phyloP scores from a whole-genome alignment of 2,797 vertebrate species.

The Brotula barbata region DNA sequence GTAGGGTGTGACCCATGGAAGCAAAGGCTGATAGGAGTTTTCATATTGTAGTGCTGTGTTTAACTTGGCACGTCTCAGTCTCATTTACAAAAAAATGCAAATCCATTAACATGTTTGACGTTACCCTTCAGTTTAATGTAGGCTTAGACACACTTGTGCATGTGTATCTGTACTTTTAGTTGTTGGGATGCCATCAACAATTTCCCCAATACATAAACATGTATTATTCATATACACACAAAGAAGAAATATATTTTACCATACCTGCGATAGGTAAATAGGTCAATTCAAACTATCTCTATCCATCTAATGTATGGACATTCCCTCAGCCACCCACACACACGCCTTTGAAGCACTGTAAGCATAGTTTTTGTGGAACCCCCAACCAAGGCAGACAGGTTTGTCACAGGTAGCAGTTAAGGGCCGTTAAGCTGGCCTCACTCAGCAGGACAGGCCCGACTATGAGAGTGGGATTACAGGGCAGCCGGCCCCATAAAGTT shows the following conservation, averaged over 20 bases:
- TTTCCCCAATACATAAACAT: constrained; percentile 19
- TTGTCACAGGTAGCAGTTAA: constrained; percentile 79
- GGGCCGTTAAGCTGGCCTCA: constrained; percentile 71
- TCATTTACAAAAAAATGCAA: constrained; percentile 27
- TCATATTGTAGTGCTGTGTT: constrained; percentile 62
- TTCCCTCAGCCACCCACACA: constrained; percentile 52
- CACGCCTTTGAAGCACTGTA: constrained; percentile 53
- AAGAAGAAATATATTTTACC: constrained; percentile 14
- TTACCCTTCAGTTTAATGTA: constrained; percentile 11
- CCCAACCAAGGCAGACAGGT: constrained; percentile 67
- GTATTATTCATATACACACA: not conserved
- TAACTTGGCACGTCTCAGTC: constrained; percentile 60
- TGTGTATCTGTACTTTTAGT: constrained; percentile 22
- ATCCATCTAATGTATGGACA: constrained; percentile 17
- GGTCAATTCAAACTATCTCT: constrained; percentile 12
- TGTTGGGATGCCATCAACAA: constrained; percentile 23
- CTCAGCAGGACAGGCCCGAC: constrained; percentile 68
- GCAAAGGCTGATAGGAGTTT: constrained; percentile 51
- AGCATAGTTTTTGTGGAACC: constrained; percentile 57
- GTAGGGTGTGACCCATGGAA: constrained; percentile 69
- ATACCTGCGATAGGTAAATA: constrained; percentile 4
- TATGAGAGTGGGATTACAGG: constrained; percentile 79
- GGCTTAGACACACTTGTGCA: constrained; percentile 34
- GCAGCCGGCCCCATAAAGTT: constrained; percentile 76
- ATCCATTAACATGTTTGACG: constrained; percentile 34